Evolutionary conservation across 2,888 invertebrate species (phyloP), one percentile per base, ranked within the genome.

Genomic region (Euproctis similis): DNA sequence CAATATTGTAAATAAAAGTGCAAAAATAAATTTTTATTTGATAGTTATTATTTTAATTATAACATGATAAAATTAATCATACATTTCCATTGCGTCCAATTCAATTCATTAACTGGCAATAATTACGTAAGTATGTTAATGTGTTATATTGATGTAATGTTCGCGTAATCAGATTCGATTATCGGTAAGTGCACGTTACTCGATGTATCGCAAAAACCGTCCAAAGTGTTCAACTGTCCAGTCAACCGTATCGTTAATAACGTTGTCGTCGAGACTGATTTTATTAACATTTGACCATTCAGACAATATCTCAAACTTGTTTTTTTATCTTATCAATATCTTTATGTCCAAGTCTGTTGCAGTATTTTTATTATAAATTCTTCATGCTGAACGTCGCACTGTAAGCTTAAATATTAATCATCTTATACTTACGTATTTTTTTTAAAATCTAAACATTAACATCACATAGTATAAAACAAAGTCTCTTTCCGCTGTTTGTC

Each of bases 131-230:
- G 47, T 56, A 54, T 57, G 64, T 61, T 62, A 73, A 78, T 70
- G 76, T 72, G 74, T 68, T 75, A 72, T 76, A 67, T 66, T 77
- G 78, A 81, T 80, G n/a, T 77, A 77, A 78, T 77, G 72, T 61
- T 46, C 42, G 54, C 54, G 53, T 65, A 69, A 70, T 74, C 67
- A 66, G 65, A 75, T 74, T 73, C 68, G 69, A 75, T 77, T 74
- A 74, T 66, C 63, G 61, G 61, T 60, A 64, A 69, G 63, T 53
- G 60, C 54, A n/a, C n/a, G n/a, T n/a, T n/a, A n/a, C n/a, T 59
- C 55, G 56, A 49, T 58, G 52, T 36, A 36, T 39, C 48, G 42
- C 34, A 42, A 55, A 46, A 41, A 32, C 35, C 34, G 46, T 45
- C 34, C 43, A 53, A 58, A 52, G 53, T 8, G 46, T 45, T 53